Percentiles rank a stretch among this genome's conserved stretches.
Conservation (phyloP, 2,797 vertebrate genomes). For the Euphonia xanthogaster region DNA sequence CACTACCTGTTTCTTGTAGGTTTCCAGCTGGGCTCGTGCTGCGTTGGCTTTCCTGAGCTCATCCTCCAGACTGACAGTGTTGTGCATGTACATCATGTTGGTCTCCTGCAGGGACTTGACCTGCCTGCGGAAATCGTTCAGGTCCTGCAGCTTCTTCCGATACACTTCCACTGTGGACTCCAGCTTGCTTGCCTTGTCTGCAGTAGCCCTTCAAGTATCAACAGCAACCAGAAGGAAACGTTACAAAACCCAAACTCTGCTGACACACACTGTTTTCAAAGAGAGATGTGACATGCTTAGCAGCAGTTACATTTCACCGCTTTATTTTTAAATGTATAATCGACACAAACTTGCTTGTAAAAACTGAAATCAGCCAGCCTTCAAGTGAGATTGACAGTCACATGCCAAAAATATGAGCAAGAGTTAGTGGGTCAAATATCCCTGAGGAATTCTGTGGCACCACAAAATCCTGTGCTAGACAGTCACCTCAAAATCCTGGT, state of each 20-base stretch:
- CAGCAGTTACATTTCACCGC: neutral
- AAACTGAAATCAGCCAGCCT: neutral
- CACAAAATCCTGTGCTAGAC: neutral
- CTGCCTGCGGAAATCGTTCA: slow-evolving; percentile 92
- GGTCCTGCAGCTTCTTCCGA: slow-evolving; percentile 93
- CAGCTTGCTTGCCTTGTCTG: slow-evolving; percentile 91
- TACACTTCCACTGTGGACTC: slow-evolving; percentile 93
- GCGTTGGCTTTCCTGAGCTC: slow-evolving; percentile 95
- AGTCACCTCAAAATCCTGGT: neutral
- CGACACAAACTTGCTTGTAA: neutral
- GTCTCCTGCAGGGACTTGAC: slow-evolving; percentile 95
- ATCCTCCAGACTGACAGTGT: slow-evolving; percentile 93
- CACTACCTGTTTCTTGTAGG: slow-evolving; percentile 91
- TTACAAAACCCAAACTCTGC: neutral
- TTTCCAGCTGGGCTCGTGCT: slow-evolving; percentile 91
- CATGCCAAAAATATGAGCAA: neutral
- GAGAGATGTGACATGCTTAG: neutral
- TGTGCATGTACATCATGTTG: slow-evolving; percentile 97
- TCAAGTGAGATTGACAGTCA: neutral
- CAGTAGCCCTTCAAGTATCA: slow-evolving; percentile 77
- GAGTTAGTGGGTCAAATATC: neutral
- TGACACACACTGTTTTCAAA: neutral
- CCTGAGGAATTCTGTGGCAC: neutral
- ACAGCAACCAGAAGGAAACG: neutral
- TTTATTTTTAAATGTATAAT: neutral